Base-by-base conservation (phyloP, 1,140 invertebrate genomes). In the Yoshiicerus persimilis region DNA sequence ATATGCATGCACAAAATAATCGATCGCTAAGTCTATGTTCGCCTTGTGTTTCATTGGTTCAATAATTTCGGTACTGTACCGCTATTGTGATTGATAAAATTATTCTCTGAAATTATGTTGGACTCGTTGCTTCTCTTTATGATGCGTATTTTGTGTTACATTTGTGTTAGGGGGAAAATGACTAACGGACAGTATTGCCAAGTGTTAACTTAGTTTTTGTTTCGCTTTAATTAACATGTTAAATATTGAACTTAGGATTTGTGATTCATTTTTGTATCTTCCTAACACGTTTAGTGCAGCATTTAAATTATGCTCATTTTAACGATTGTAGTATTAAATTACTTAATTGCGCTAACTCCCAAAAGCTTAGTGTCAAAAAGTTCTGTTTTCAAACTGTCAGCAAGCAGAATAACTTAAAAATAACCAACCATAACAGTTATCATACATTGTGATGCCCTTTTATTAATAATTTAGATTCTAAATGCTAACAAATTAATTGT, bases 361-460 rank as follows among this genome's bases (percentile, higher is more conserved):
- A 6, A 64, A 70, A 30, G 30, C 30, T 70, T 70, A 30, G 66
- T 70, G 25, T 30, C 25, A 27, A 70, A 70, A 27, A 8, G 30
- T 66, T 30, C 66, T 70, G 66, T 70, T 16, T 66, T 27, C 64
- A 30, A n/a, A 56, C 6, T 1, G 41, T 13, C 11, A 4, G 41
- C 11, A 8, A 80, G 25, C 70, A 75, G 25, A 32, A 75, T 75
- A 34, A 75, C 27, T 75, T 75, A 20, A 34, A 9, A 23, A 9
- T n/a, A 36, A 36, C 30, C 3, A 80, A 80, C 75, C 75, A 80
- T 80, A 80, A 80, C 75, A 80, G 75, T 80, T 80, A 80, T 80
- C 75, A 80, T 36, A 80, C 34, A 80, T 77, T 80, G 75, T 80
- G 75, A 80, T 80, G 75, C 75, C 23, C 75, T 80, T 80, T 70